Conservation (phyloP, 2,797 vertebrate genomes). For the Martes flavigula region DNA sequence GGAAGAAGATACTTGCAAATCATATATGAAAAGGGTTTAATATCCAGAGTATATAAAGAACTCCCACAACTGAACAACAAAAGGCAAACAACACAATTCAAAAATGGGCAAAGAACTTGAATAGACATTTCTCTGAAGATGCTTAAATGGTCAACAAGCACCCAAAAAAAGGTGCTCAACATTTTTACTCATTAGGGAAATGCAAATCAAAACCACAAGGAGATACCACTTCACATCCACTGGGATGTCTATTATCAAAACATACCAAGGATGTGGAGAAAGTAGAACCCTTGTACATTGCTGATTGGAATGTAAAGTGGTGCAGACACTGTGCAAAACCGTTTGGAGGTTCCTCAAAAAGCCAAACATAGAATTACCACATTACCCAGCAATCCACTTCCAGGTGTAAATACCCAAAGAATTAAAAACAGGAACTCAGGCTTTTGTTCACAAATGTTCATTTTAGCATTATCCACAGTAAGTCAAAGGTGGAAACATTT, state of each 20-base stretch:
- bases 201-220: background rate
- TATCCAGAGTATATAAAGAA: background rate
- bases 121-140: background rate
- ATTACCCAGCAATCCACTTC: background rate
- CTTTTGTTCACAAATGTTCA: background rate
- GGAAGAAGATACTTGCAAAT: background rate
- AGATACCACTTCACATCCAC: background rate
- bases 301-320: background rate
- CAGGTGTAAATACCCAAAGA: background rate
- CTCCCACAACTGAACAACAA: background rate
- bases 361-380: background rate
- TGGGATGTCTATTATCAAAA: background rate
- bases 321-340: background rate
- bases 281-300: background rate
- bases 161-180: background rate
- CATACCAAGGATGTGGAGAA: background rate
- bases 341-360: background rate
- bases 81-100: background rate
- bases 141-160: background rate
- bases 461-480: background rate
- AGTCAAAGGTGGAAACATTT: background rate
- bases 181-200: background rate
- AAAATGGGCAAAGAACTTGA: background rate
- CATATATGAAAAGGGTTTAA: background rate
- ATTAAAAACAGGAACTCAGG: slow-evolving; percentile 16